Percentiles rank a stretch among this genome's conserved stretches.
phyloP scores from a whole-genome alignment of 2,113 vertebrate genomes.

The cattle (Bos taurus) region ARS-UCD2.0 NC_037328.1:11339501-11340000 shows the following conservation, averaged over 20 bases:
- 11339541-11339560: not conserved
- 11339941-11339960: not conserved
- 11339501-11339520: not conserved
- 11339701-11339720: not conserved
- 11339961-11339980: not conserved
- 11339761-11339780: too few species aligned
- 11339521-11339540: not conserved
- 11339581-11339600: not conserved
- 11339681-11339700: too few species aligned
- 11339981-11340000: not conserved
- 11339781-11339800: not conserved
- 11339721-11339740: not conserved
- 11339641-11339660: not conserved
- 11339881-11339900: too few species aligned
- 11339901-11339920: not conserved
- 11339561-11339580: not conserved
- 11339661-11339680: not conserved
- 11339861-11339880: not conserved
- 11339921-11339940: not conserved
- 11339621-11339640: rapidly evolving
- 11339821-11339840: not conserved
- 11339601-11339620: not conserved
- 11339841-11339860: not conserved
- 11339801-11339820: not conserved
- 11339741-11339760: not conserved